A percentile compares a stretch with the other conserved stretches of the same genome.
Evolutionary conservation across 1,140 invertebrate species (phyloP).

Genomic region (Aporrectodea caliginosa): DNA sequence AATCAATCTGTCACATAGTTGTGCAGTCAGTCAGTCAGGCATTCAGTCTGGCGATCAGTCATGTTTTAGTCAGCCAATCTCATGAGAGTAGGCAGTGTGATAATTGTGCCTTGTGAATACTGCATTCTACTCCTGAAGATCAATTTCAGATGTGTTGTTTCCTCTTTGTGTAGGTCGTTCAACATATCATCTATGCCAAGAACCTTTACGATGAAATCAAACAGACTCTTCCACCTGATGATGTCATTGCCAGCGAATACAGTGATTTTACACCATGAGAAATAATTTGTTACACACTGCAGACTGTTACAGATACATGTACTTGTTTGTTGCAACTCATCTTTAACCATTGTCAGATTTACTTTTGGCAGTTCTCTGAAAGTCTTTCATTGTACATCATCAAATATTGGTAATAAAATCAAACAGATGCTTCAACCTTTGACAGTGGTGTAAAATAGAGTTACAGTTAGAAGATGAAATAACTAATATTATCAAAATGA

Average conservation of each 20-base stretch:
- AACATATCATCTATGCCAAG: slow-evolving; percentile 80
- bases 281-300: too few species aligned
- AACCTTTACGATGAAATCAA: slow-evolving; percentile 75
- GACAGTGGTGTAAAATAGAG: too few species aligned
- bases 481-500: too few species aligned
- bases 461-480: too few species aligned
- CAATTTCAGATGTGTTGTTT: slow-evolving; percentile 18
- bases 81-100: background rate
- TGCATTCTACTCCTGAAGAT: background rate
- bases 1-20: too few species aligned
- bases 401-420: background rate
- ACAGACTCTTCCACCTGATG: slow-evolving; percentile 54
- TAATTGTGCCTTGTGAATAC: background rate
- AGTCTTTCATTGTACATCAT: background rate
- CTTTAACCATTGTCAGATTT: background rate
- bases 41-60: too few species aligned
- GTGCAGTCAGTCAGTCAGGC: too few species aligned
- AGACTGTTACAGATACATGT: background rate
- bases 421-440: background rate
- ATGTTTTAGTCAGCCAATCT: background rate
- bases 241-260: slow-evolving; percentile 32
- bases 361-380: background rate
- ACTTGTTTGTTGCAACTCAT: background rate
- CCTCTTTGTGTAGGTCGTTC: slow-evolving; percentile 59
- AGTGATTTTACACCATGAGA: slow-evolving; percentile 6